Conservation (phyloP, 1,140 invertebrate genomes). For the Monomorium pharaonis region DNA sequence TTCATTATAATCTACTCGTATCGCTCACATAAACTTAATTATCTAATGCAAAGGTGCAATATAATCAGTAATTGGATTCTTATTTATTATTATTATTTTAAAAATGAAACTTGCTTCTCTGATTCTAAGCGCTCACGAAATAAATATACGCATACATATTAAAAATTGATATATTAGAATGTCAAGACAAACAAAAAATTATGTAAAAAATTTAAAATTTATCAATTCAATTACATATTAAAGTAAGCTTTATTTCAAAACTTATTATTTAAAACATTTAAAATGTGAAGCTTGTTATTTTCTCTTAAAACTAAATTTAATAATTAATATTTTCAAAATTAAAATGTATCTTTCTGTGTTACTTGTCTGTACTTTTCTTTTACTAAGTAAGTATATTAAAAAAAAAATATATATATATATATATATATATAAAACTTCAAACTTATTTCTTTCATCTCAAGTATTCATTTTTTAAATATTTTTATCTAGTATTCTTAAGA, state of each 20-base stretch:
- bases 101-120: no score
- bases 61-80: background rate
- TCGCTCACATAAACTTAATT: background rate
- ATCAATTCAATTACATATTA: background rate
- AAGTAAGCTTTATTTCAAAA: background rate
- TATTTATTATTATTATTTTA: slow-evolving; percentile 4
- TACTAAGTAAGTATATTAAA: background rate
- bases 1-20: background rate
- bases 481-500: background rate
- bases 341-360: background rate
- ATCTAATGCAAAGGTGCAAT: background rate
- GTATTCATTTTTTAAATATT: background rate
- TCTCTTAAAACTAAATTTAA: background rate
- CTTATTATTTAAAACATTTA: background rate
- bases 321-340: background rate
- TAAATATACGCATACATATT: background rate
- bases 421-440: background rate
- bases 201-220: background rate
- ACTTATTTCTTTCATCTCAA: background rate
- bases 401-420: background rate
- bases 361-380: background rate
- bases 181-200: background rate
- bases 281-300: background rate
- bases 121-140: background rate
- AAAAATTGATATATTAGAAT: background rate